Conservation (phyloP, 2,113 vertebrate species). For the Equus przewalskii region DNA sequence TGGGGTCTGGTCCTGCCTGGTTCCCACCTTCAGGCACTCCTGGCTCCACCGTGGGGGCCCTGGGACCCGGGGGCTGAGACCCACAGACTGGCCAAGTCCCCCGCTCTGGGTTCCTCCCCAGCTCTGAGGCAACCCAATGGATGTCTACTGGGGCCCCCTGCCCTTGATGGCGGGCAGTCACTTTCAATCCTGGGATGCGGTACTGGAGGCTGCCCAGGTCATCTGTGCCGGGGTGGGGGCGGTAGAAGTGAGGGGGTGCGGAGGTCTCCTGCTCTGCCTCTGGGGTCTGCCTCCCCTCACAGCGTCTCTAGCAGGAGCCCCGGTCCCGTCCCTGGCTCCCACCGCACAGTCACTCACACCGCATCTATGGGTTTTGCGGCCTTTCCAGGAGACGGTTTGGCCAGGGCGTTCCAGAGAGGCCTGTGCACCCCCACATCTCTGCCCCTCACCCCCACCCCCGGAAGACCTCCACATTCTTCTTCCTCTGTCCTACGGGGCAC, state of each 20-base stretch:
- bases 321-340: accelerated
- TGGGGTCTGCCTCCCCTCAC: background rate
- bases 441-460: background rate
- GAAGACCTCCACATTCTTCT: background rate
- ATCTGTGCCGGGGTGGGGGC: background rate
- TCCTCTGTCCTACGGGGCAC: background rate
- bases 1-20: accelerated
- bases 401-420: background rate
- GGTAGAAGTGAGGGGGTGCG: too few relatives aligned
- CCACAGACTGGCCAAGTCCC: background rate
- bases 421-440: background rate
- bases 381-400: background rate
- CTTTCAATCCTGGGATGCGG: accelerated
- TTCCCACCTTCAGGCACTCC: too few relatives aligned
- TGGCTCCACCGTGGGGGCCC: too few relatives aligned
- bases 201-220: background rate
- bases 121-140: background rate
- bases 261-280: background rate
- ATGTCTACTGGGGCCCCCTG: background rate
- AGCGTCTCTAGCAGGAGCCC: background rate
- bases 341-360: background rate
- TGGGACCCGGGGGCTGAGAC: background rate
- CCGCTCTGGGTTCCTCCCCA: background rate
- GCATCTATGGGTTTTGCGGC: background rate
- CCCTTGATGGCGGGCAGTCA: background rate